Evolutionary conservation across 2,797 vertebrate species (phyloP).

Genomic region (Brachymystax lenok): DNA sequence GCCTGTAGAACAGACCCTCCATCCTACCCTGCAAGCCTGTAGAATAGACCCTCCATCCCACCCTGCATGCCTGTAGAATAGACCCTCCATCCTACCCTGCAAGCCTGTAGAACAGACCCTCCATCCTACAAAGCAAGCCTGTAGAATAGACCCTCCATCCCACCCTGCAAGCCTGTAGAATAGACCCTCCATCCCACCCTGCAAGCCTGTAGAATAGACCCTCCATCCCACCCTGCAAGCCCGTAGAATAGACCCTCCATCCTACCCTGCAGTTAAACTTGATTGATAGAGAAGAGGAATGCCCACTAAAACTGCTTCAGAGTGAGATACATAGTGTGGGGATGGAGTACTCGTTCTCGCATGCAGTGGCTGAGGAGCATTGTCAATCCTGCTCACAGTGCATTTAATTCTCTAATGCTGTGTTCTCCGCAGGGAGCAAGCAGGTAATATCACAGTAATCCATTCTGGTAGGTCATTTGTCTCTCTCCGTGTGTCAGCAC

Average conservation of each 20-base stretch:
- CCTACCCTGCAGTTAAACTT: neutral
- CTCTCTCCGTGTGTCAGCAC: neutral
- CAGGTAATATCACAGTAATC: neutral
- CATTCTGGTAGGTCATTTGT: neutral
- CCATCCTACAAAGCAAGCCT: too few relatives aligned
- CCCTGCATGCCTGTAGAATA: fast-evolving
- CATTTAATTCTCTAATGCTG: neutral
- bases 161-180: too few relatives aligned
- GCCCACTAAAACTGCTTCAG: neutral
- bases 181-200: too few relatives aligned
- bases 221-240: too few relatives aligned
- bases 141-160: too few relatives aligned
- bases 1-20: too few relatives aligned
- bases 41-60: too few relatives aligned
- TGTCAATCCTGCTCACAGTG: neutral
- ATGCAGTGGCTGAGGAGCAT: neutral
- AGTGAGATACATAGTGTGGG: neutral
- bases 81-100: too few relatives aligned
- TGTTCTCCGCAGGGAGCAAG: too few relatives aligned
- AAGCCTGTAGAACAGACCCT: fast-evolving
- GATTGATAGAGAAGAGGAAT: neutral
- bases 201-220: too few relatives aligned
- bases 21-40: fast-evolving
- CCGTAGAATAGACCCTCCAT: too few relatives aligned
- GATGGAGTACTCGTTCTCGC: neutral